A percentile compares a stretch with the other conserved stretches of the same genome.
These are phyloP conservation scores for Jaculus jaculus DNA, from an alignment of 2,113 vertebrate species.

Conservation along the genomic window DNA sequence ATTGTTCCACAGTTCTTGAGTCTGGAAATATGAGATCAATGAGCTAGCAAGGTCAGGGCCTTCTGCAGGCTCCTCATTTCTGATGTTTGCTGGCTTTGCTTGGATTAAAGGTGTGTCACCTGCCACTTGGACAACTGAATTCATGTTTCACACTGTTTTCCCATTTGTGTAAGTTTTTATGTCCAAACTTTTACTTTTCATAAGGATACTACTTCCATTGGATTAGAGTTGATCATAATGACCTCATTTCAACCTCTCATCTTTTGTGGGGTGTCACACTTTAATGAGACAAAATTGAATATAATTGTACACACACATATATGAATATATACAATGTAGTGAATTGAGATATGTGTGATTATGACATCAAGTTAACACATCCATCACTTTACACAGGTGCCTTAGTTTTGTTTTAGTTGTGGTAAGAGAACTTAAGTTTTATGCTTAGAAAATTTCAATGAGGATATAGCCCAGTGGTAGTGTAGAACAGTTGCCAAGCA, in stretches of 20 bases:
- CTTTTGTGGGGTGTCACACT: not conserved
- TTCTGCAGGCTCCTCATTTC: not conserved
- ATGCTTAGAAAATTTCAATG: no score
- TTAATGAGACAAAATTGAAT: no score
- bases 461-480: no score
- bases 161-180: not conserved
- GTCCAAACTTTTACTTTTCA: not conserved
- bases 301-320: no score
- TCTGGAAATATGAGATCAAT: not conserved
- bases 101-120: not conserved
- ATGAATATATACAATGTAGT: no score
- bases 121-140: not conserved
- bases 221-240: not conserved
- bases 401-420: no score
- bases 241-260: not conserved
- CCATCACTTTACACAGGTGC: no score
- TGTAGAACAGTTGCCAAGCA: no score
- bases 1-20: not conserved
- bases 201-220: not conserved
- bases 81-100: not conserved
- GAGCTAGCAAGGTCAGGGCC: not conserved
- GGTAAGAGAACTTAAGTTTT: no score
- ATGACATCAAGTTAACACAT: no score
- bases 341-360: no score
- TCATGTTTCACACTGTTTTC: not conserved